A percentile compares a stretch with the other conserved stretches of the same genome.
Conservation (phyloP, 2,797 vertebrate species). For the Hemibagrus guttatus region DNA sequence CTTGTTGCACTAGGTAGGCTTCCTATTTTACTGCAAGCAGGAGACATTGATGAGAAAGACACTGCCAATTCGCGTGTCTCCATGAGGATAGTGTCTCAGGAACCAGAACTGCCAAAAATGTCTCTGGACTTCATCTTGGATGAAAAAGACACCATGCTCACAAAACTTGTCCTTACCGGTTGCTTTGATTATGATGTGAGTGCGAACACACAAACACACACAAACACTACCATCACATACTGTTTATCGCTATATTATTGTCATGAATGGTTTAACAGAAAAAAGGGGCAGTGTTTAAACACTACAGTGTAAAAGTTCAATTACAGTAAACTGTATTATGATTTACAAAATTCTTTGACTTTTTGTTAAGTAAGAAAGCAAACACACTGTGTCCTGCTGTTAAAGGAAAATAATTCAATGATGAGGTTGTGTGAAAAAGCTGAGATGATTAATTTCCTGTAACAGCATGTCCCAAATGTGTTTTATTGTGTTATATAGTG, state of each 20-base stretch:
- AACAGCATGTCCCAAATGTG: background rate
- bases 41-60: constrained; percentile 70
- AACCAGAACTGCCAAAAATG: constrained; percentile 66
- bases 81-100: constrained; percentile 72
- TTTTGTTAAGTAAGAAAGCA: background rate
- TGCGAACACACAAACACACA: background rate
- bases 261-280: background rate
- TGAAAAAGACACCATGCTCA: background rate
- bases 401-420: background rate
- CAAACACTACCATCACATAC: background rate
- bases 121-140: constrained; percentile 2
- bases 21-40: constrained; percentile 56
- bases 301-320: background rate
- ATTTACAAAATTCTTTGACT: background rate
- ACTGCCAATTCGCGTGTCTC: constrained; percentile 72
- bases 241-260: background rate
- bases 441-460: background rate
- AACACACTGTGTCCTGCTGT: background rate
- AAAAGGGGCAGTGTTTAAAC: background rate
- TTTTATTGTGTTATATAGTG: too few relatives aligned
- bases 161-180: constrained; percentile 66
- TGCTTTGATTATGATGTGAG: constrained; percentile 84
- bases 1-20: constrained; percentile 56
- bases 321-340: background rate
- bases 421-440: background rate